Evolutionary conservation across 2,113 vertebrate species (phyloP).

Genomic region (Rattus rattus): DNA sequence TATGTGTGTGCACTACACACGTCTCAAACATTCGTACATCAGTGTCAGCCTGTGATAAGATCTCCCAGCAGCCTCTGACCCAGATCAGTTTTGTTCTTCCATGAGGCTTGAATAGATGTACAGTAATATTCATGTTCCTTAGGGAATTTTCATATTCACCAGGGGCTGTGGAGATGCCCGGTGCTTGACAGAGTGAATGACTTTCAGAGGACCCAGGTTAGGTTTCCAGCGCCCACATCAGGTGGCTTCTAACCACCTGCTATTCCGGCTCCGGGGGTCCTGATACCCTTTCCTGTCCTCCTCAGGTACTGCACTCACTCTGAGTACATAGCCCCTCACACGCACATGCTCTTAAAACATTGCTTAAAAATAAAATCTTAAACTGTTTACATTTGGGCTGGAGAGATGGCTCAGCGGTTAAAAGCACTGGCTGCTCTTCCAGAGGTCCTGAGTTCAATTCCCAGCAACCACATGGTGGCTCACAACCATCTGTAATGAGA

Average conservation of each 20-base stretch:
- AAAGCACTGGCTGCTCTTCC: too few species aligned
- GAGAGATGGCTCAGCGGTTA: too few species aligned
- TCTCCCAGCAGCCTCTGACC: background rate
- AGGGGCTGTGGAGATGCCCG: background rate
- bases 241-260: background rate
- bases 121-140: background rate
- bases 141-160: background rate
- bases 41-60: background rate
- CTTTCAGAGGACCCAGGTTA: background rate
- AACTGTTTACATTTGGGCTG: too few species aligned
- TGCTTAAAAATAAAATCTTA: background rate
- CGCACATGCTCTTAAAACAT: too few species aligned
- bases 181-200: background rate
- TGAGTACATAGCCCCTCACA: background rate
- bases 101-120: background rate
- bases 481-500: too few species aligned
- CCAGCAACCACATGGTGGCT: too few species aligned
- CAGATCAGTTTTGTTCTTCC: background rate
- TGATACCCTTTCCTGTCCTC: background rate
- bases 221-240: background rate
- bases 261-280: background rate
- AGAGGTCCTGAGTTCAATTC: too few species aligned
- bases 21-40: background rate
- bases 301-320: background rate
- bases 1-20: background rate